These are phyloP conservation scores for Heteronetta atricapilla DNA, from an alignment of 2,113 vertebrate species.

Conservation along the genomic window DNA sequence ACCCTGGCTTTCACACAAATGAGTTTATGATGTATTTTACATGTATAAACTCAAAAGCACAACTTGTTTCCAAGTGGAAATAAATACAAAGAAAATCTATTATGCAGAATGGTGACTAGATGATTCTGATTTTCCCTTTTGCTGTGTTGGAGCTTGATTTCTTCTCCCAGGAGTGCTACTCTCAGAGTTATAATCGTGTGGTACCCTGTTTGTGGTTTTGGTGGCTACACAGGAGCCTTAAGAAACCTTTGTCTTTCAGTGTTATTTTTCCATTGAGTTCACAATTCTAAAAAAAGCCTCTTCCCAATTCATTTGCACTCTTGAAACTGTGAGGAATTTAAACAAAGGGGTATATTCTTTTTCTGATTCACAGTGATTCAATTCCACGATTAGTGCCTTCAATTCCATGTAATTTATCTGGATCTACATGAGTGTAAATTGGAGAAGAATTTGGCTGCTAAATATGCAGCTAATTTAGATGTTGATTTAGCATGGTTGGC, in stretches of 20 bases:
- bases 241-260: background rate
- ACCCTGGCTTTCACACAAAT: background rate
- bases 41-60: background rate
- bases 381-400: background rate
- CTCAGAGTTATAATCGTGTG: background rate
- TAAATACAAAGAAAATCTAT: background rate
- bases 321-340: background rate
- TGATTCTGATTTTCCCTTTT: background rate
- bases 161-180: background rate
- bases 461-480: background rate
- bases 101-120: background rate
- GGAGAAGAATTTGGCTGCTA: background rate
- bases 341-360: background rate
- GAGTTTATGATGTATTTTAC: background rate
- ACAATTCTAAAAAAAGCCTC: background rate
- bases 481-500: background rate
- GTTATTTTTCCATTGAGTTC: background rate
- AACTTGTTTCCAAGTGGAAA: constrained; percentile 21
- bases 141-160: background rate
- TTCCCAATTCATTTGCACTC: background rate
- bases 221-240: background rate
- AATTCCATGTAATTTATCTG: background rate
- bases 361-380: background rate
- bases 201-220: background rate
- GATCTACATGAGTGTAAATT: background rate